Conservation (phyloP, 2,113 vertebrate species). For the Vireo altiloquus region DNA sequence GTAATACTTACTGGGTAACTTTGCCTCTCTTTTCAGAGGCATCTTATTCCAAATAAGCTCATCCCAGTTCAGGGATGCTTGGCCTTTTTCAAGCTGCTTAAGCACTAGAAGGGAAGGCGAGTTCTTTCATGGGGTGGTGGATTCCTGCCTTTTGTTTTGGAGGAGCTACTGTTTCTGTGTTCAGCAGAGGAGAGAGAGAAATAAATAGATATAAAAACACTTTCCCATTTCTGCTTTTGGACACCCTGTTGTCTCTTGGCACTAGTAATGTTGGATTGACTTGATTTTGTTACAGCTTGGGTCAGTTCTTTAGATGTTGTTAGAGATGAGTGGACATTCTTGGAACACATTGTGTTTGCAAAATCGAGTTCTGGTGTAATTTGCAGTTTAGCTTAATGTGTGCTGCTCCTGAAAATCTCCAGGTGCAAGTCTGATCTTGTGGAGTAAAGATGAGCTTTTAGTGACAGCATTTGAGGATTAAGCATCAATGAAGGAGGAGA, state of each 20-base stretch:
- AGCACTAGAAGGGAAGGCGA: neutral
- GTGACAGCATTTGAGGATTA: neutral
- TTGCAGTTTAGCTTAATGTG: neutral
- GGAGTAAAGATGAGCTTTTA: neutral
- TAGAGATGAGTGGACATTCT: neutral
- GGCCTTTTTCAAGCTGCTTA: neutral
- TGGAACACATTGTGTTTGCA: fast-evolving
- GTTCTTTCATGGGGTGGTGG: neutral
- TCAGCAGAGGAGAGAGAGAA: neutral
- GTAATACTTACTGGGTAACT: neutral
- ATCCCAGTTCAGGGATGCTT: neutral
- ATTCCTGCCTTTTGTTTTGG: neutral
- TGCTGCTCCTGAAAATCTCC: neutral
- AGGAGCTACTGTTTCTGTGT: neutral
- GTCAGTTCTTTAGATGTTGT: neutral
- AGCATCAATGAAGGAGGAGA: neutral
- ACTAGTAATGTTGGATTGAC: neutral
- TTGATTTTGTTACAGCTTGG: neutral
- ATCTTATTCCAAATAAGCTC: neutral
- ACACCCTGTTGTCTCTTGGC: neutral
- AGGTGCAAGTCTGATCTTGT: neutral
- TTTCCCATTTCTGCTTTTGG: neutral
- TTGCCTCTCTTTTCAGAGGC: neutral
- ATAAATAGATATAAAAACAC: neutral
- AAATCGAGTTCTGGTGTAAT: neutral